Percentiles rank a stretch among this genome's conserved stretches.
These are phyloP conservation scores for Bellardia pandia DNA, from an alignment of 2,888 invertebrate species.

Conservation along the genomic window DNA sequence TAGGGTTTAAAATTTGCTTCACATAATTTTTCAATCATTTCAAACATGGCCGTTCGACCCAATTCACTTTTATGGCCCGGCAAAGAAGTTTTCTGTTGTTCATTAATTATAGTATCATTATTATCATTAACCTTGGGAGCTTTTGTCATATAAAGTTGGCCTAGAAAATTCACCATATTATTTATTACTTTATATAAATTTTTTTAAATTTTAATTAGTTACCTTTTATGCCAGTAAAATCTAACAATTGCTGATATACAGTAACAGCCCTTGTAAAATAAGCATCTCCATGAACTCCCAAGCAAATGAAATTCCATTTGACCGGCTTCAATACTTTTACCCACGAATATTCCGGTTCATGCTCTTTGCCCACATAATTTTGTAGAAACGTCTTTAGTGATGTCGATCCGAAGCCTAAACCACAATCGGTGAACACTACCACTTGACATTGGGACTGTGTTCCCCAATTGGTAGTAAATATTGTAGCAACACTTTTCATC, in stretches of 20 bases:
- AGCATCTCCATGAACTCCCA: conserved; percentile 88
- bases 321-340: conserved; percentile 92
- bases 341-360: conserved; percentile 85
- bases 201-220: conserved; percentile 80
- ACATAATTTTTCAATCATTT: conserved; percentile 88
- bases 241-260: conserved; percentile 91
- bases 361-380: conserved; percentile 77
- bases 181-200: no score
- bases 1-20: conserved; percentile 90
- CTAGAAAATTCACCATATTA: conserved; percentile 66
- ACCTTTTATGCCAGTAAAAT: conserved; percentile 89
- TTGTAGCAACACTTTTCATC: conserved; percentile 90
- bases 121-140: conserved; percentile 83
- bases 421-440: conserved; percentile 91
- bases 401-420: conserved; percentile 86
- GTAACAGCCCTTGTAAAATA: conserved; percentile 83
- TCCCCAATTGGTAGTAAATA: conserved; percentile 95
- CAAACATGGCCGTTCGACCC: conserved; percentile 80
- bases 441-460: conserved; percentile 93
- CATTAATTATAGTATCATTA: conserved; percentile 58
- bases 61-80: conserved; percentile 81
- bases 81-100: conserved; percentile 46
- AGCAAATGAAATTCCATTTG: conserved; percentile 90
- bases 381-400: conserved; percentile 87
- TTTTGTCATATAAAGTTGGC: conserved; percentile 80